phyloP scores from a whole-genome alignment of 2,113 vertebrate genomes.

The Lutjanus erythropterus region DNA sequence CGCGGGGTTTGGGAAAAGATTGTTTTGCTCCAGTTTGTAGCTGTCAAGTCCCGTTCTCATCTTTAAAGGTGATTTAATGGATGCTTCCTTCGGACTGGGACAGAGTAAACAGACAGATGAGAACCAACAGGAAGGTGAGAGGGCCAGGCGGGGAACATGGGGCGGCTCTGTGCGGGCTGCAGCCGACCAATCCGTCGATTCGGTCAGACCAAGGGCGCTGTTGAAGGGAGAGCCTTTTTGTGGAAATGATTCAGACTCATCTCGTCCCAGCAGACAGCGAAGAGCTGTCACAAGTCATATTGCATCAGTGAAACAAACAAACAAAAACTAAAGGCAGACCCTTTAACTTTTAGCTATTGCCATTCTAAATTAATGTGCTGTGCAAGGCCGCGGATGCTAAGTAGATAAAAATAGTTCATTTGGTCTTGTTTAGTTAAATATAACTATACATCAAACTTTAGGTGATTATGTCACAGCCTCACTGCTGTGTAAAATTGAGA shows the following conservation, averaged over 20 bases:
- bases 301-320: slow-evolving; percentile 65
- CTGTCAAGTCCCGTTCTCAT: slow-evolving; percentile 73
- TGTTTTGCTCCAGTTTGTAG: slow-evolving; percentile 78
- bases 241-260: slow-evolving; percentile 74
- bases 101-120: slow-evolving; percentile 61
- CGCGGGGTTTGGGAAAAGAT: slow-evolving; percentile 62
- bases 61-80: slow-evolving; percentile 71
- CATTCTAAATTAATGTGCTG: slow-evolving; percentile 62
- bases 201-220: slow-evolving; percentile 46
- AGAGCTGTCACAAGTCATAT: slow-evolving; percentile 77
- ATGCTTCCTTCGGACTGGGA: slow-evolving; percentile 62
- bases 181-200: slow-evolving; percentile 18
- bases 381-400: slow-evolving; percentile 1
- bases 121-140: slow-evolving; percentile 73
- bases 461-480: neutral
- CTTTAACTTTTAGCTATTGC: slow-evolving; percentile 63
- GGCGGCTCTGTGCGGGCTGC: slow-evolving; percentile 39
- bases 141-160: slow-evolving; percentile 47
- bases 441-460: neutral
- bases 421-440: slow-evolving; percentile 6
- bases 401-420: slow-evolving; percentile 36
- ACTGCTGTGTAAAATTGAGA: neutral
- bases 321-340: slow-evolving; percentile 57
- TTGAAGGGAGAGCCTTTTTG: slow-evolving; percentile 55
- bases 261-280: slow-evolving; percentile 66